Evolutionary conservation across 2,888 invertebrate genomes (phyloP).

Genomic region (Sphaeridia pumilis): DNA sequence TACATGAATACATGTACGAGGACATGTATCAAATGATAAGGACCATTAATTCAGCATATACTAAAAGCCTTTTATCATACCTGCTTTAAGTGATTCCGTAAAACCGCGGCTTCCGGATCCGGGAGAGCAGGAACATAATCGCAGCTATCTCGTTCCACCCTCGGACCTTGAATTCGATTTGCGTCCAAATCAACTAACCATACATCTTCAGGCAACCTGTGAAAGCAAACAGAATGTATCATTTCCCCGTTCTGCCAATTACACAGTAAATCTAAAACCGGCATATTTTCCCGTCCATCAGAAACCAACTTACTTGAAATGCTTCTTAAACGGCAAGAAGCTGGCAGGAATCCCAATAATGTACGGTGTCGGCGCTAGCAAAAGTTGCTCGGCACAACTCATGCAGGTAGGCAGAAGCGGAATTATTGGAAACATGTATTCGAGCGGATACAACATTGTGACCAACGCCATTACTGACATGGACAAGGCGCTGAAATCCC

Average conservation of each 20-base stretch:
- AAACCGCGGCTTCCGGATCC: conserved; percentile 85
- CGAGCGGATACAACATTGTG: conserved; percentile 95
- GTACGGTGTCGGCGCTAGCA: conserved; percentile 96
- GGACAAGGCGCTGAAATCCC: conserved; percentile 97
- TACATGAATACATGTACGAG: no score
- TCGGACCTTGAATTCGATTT: conserved; percentile 64
- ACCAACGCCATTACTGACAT: conserved; percentile 99
- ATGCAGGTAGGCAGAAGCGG: conserved; percentile 96
- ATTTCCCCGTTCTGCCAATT: not conserved
- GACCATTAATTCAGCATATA: not conserved
- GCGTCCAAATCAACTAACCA: conserved; percentile 97
- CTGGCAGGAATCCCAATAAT: conserved; percentile 97
- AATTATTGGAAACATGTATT: conserved; percentile 99
- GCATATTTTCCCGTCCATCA: no score
- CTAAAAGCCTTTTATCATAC: conserved; percentile 44
- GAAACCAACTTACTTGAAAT: conserved; percentile 65
- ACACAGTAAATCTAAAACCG: not conserved
- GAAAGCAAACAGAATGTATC: not conserved
- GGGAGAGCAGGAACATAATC: conserved; percentile 75
- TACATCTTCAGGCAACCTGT: conserved; percentile 88
- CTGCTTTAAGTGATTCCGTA: conserved; percentile 92
- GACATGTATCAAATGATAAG: no score
- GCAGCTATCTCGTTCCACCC: conserved; percentile 44
- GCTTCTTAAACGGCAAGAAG: conserved; percentile 89
- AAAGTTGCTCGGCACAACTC: conserved; percentile 93